These are phyloP conservation scores for Drosophila nigrodunni DNA, from an alignment of 1,140 invertebrate genomes.

Conservation along the genomic window DNA sequence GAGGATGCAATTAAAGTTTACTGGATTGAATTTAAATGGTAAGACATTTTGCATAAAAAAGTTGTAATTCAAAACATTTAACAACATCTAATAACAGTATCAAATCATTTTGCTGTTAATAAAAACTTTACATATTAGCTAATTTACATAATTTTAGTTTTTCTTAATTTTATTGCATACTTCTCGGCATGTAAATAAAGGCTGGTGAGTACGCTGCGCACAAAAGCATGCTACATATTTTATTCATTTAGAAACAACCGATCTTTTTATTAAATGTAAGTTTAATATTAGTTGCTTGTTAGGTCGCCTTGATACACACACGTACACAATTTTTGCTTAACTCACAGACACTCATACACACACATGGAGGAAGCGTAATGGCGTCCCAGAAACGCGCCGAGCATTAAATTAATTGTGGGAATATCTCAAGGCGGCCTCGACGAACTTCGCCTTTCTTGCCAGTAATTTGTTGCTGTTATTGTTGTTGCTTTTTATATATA, in stretches of 20 bases:
- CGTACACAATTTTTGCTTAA: not conserved
- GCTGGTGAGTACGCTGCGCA: not conserved
- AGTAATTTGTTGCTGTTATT: conserved; percentile 38
- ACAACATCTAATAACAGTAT: no score
- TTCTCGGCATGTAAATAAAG: not conserved
- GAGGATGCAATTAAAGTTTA: no score
- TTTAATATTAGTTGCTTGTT: not conserved
- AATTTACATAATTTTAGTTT: no score
- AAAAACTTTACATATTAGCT: no score
- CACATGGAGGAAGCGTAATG: conserved; percentile 7
- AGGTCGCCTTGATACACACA: not conserved
- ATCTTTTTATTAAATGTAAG: not conserved
- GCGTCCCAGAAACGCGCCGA: conserved; percentile 42
- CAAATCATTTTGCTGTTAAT: no score
- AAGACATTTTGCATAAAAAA: no score
- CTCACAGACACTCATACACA: not conserved
- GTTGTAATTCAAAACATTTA: no score
- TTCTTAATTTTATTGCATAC: not conserved
- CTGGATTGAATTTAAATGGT: no score
- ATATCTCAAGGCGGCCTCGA: conserved; percentile 63
- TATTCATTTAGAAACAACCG: not conserved
- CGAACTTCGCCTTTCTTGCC: conserved; percentile 47
- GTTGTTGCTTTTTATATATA: conserved; percentile 37
- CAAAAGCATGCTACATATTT: not conserved
- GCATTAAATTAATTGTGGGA: conserved; percentile 67